Evolutionary conservation across 2,888 invertebrate species (phyloP), one percentile per base, ranked within the genome.

Genomic region (Sphaerophoria taeniata): DNA sequence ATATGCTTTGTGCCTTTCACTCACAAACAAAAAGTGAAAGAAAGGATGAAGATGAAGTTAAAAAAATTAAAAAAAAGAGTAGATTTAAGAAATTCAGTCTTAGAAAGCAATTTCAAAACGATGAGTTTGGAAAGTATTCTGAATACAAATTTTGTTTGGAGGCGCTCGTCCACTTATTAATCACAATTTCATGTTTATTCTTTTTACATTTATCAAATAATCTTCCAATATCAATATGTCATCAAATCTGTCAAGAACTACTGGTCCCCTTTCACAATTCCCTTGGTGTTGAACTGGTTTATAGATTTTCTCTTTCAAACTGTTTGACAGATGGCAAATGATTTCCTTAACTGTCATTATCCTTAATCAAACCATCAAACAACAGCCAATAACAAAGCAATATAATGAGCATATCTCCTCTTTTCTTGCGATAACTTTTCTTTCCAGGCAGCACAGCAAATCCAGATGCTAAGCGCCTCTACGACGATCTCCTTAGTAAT

Each of bases 381-480:
- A 2, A 53, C 4, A 60, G 55, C 33, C 24, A 51, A 31, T 16
- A 34, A 55, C 39, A n/a, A 14, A 34, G 45, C 45, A 14, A 14
- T 45, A 9, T n/a, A 33, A 33, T 24, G 24, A 24, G 24, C 24
- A 24, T 47, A 9, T 47, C 4, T 53, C 49, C 31, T 72, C 14
- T 33, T 2, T 65, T 36, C 24, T 61, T 24, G 2, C 3, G 14
- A 9, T 36, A n/a, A 3, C 6, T 56, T 76, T 49, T 60, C 43
- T 71, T 56, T 55, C 12, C 93, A 96, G 97, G 96, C 93, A 96
- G 96, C 94, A 95, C 94, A 92, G 95, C 96, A 92, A 97, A 97
- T 94, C 96, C 96, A 91, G 96, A 97, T 93, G 97, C 97, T 89
- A 97, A 97, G 93, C 94, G 97, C 90, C 94, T 97, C 89, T 97